phyloP scores from a whole-genome alignment of 2,888 invertebrate species.

The Cephus sareptanus region DNA sequence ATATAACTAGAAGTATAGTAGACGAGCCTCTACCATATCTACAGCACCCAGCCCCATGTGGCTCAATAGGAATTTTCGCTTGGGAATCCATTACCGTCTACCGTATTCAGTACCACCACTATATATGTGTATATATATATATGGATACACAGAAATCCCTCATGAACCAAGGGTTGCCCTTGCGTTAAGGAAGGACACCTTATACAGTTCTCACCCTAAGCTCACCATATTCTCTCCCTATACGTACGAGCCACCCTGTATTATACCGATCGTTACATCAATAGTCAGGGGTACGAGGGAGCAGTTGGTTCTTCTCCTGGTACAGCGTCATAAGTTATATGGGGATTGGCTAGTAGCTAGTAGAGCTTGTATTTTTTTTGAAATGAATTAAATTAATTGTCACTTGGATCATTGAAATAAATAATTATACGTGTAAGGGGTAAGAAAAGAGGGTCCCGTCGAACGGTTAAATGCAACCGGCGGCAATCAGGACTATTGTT shows the following conservation, averaged over 20 bases:
- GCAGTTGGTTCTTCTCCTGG: not conserved
- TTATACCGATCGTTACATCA: not conserved
- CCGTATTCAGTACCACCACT: not conserved
- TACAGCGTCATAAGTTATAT: not conserved
- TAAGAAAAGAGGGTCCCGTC: not conserved
- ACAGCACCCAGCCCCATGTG: not conserved
- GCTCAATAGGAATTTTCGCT: not conserved
- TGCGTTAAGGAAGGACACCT: not conserved
- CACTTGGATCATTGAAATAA: not conserved
- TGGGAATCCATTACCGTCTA: not conserved
- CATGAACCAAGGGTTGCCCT: not conserved
- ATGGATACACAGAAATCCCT: not conserved
- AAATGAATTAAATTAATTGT: no score
- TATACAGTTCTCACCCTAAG: not conserved
- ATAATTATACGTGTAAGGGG: not conserved
- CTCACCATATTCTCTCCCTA: not conserved
- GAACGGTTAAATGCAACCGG: slow-evolving; percentile 19
- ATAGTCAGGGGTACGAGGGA: not conserved
- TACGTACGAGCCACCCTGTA: not conserved
- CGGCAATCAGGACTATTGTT: slow-evolving; percentile 26
- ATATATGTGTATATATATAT: not conserved
- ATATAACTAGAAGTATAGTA: not conserved
- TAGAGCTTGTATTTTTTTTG: not conserved
- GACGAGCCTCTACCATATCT: not conserved
- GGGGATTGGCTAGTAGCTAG: not conserved